These are phyloP conservation scores for Sakesphorus luctuosus DNA, from an alignment of 2,113 vertebrate species.

Conservation along the genomic window DNA sequence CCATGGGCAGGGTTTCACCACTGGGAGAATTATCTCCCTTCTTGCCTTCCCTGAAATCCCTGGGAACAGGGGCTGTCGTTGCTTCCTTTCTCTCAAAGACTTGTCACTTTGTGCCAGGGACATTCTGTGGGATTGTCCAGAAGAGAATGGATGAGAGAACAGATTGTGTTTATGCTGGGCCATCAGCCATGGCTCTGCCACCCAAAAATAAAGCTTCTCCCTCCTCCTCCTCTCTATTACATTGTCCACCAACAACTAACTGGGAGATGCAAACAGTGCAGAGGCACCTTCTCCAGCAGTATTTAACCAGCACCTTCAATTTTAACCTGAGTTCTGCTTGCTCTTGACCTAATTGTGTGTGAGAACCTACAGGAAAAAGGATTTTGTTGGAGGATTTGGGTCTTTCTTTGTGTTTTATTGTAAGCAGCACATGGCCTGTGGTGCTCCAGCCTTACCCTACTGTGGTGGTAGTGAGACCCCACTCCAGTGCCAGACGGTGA, in stretches of 20 bases:
- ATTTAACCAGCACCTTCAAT: neutral
- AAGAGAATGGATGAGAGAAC: neutral
- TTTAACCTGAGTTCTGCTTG: neutral
- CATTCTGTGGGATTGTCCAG: neutral
- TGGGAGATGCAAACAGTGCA: neutral
- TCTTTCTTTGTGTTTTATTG: neutral
- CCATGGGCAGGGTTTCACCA: neutral
- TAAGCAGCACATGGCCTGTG: neutral
- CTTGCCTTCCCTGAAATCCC: neutral
- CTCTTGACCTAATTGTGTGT: neutral
- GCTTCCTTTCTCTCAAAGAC: neutral
- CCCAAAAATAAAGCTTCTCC: neutral
- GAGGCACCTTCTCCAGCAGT: neutral
- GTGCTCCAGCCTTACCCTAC: slow-evolving; percentile 81
- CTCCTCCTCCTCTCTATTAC: neutral
- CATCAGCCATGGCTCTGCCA: neutral
- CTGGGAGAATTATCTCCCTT: neutral
- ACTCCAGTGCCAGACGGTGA: slow-evolving; percentile 92
- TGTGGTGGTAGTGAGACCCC: slow-evolving; percentile 91
- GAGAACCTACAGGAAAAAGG: neutral
- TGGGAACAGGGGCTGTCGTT: neutral
- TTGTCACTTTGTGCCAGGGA: neutral
- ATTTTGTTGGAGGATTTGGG: neutral
- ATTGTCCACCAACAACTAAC: neutral
- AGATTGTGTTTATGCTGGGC: neutral